phyloP scores from a whole-genome alignment of 2,888 invertebrate species.

The Cantharis flavilabris region DNA sequence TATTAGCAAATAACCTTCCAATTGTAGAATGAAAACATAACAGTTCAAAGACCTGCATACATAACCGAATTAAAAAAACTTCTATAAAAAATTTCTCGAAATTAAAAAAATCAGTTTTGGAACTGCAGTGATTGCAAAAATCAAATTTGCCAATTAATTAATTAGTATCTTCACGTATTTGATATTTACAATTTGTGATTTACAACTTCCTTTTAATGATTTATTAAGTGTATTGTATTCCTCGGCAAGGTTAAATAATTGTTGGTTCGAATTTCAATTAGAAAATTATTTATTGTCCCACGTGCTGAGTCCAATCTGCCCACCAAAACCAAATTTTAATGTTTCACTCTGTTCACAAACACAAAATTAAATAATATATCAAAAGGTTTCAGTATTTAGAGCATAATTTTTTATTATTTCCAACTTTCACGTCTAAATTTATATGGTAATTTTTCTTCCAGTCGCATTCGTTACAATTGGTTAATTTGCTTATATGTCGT shows the following conservation, averaged over 20 bases:
- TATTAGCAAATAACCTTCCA: slow-evolving; percentile 1
- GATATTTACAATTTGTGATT: too few relatives aligned
- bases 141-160: neutral
- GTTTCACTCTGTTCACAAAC: neutral
- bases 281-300: neutral
- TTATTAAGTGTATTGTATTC: neutral
- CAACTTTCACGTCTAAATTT: neutral
- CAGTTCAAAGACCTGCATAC: slow-evolving; percentile 2
- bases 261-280: neutral
- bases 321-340: neutral
- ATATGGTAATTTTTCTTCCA: neutral
- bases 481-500: neutral
- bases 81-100: too few relatives aligned
- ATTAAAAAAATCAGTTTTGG: too few relatives aligned
- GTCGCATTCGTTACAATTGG: neutral
- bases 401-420: neutral
- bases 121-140: neutral
- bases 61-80: too few relatives aligned
- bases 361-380: neutral
- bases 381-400: neutral
- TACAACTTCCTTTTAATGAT: neutral
- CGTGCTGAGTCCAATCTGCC: neutral
- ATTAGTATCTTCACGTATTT: neutral
- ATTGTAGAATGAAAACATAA: slow-evolving; percentile 5
- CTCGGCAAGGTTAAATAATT: neutral